A percentile compares a stretch with the other conserved stretches of the same genome.
These are phyloP conservation scores for Carlito syrichta DNA, from an alignment of 2,113 vertebrate genomes.

Conservation along the genomic window DNA sequence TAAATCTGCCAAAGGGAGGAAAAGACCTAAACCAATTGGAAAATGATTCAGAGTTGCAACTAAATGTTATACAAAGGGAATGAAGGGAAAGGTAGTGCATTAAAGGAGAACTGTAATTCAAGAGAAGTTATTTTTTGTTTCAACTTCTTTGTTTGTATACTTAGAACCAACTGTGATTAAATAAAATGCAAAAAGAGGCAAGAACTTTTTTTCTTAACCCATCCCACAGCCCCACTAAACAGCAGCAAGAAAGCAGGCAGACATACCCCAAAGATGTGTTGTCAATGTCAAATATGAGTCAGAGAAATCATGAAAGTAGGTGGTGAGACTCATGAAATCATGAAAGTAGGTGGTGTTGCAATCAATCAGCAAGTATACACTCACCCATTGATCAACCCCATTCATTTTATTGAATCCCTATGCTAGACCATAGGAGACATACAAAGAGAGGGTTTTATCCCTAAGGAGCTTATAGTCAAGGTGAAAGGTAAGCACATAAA, in stretches of 20 bases:
- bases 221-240: neutral
- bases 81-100: neutral
- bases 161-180: neutral
- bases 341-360: no score
- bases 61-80: neutral
- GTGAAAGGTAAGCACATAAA: constrained; percentile 14
- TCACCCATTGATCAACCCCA: neutral
- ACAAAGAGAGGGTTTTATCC: neutral
- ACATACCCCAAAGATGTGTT: neutral
- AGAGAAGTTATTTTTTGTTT: neutral
- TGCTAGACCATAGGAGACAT: neutral
- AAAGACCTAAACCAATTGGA: neutral
- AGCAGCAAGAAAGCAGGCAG: neutral
- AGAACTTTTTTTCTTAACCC: neutral
- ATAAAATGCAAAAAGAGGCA: neutral
- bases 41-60: neutral
- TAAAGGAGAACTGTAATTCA: neutral
- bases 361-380: neutral
- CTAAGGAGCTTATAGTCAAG: constrained; percentile 44
- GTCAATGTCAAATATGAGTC: neutral
- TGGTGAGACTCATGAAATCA: neutral
- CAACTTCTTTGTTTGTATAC: neutral
- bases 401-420: neutral
- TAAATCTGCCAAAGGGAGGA: neutral
- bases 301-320: neutral